phyloP scores from a whole-genome alignment of 2,888 invertebrate species.

The Drosophila percnosoma region DNA sequence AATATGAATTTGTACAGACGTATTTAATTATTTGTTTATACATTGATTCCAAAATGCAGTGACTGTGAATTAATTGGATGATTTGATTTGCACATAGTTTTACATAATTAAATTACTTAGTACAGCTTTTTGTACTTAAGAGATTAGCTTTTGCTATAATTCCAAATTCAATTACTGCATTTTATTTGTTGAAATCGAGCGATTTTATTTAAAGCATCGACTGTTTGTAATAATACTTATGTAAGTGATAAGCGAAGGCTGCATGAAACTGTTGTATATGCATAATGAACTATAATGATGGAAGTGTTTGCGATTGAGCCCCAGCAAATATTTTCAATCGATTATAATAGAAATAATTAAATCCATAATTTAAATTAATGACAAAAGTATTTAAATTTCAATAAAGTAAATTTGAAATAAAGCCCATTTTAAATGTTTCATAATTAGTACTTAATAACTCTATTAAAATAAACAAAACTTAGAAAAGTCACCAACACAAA shows the following conservation, averaged over 20 bases:
- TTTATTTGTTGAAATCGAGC: slow-evolving; percentile 22
- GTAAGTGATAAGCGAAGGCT: slow-evolving; percentile 60
- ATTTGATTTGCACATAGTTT: slow-evolving; percentile 18
- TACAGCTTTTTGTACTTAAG: slow-evolving; percentile 34
- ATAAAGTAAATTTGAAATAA: slow-evolving; percentile 3
- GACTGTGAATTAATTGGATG: slow-evolving; percentile 12
- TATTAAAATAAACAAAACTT: slow-evolving; percentile 4
- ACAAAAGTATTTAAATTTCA: background rate
- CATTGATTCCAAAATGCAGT: slow-evolving; percentile 15
- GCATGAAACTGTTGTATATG: slow-evolving; percentile 35
- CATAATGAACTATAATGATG: slow-evolving; percentile 43
- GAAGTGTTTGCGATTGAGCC: slow-evolving; percentile 72
- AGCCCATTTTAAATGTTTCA: slow-evolving; percentile 34
- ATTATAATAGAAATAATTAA: slow-evolving; percentile 5
- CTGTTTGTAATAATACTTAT: slow-evolving; percentile 40
- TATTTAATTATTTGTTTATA: background rate
- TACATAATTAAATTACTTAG: slow-evolving; percentile 1
- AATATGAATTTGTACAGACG: slow-evolving; percentile 5
- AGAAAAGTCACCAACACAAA: slow-evolving; percentile 6
- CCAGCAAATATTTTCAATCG: slow-evolving; percentile 74
- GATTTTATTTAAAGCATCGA: slow-evolving; percentile 45
- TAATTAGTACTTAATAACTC: slow-evolving; percentile 36
- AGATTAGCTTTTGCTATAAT: slow-evolving; percentile 20
- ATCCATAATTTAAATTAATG: slow-evolving; percentile 1
- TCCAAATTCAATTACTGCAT: slow-evolving; percentile 8